Evolutionary conservation across 1,140 invertebrate genomes (phyloP).

Genomic region (Lepidurus couesii): DNA sequence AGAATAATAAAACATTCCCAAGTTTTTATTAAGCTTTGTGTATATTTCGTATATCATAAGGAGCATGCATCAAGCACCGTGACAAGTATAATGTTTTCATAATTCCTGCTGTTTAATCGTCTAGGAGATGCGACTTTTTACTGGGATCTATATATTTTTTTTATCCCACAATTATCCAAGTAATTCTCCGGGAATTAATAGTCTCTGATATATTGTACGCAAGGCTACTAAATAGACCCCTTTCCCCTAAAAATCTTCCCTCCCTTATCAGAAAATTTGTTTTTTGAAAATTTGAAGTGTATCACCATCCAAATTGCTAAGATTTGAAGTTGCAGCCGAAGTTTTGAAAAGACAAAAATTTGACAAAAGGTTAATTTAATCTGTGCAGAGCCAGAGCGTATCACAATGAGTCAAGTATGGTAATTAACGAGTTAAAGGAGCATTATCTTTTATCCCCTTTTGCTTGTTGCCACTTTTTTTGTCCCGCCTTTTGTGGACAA

Average conservation of each 20-base stretch:
- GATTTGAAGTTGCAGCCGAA: background rate
- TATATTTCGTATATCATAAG: slow-evolving; percentile 20
- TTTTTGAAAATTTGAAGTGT: background rate
- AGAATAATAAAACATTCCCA: background rate
- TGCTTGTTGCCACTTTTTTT: background rate
- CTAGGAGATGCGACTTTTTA: background rate
- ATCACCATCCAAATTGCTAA: background rate
- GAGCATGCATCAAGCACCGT: background rate
- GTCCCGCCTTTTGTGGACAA: background rate
- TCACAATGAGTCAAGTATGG: background rate
- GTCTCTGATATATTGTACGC: background rate
- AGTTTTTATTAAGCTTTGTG: background rate
- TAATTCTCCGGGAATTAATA: background rate
- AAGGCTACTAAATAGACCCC: background rate
- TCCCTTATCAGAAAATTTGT: background rate
- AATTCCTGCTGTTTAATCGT: background rate
- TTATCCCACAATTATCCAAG: background rate
- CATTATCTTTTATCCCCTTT: background rate
- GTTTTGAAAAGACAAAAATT: background rate
- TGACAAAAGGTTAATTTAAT: background rate
- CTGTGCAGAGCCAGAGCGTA: background rate
- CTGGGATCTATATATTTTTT: background rate
- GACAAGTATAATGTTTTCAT: background rate
- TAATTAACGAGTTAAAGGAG: background rate
- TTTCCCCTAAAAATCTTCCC: background rate